phyloP scores from a whole-genome alignment of 2,888 invertebrate species.

The Coecobrya sp. region DNA sequence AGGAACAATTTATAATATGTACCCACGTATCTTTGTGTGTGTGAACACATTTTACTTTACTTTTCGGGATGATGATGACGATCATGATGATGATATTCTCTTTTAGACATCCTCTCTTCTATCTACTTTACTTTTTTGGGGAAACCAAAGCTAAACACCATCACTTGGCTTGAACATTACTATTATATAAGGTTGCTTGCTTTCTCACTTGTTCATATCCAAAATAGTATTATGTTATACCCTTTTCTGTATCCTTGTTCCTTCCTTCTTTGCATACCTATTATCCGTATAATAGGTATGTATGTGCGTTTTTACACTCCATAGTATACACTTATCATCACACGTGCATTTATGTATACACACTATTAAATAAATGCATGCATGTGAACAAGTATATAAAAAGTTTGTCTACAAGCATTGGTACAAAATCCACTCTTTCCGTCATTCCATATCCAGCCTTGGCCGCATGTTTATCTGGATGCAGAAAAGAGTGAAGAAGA shows the following conservation, averaged over 20 bases:
- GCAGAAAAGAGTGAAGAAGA: constrained; percentile 2
- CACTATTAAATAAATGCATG: constrained; percentile 6
- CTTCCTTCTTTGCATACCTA: constrained; percentile 8
- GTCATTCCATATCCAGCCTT: constrained; percentile 56
- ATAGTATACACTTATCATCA: constrained; percentile 62
- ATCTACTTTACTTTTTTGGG: constrained; percentile 55
- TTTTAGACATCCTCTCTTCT: constrained; percentile 58
- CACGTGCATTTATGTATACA: constrained; percentile 58
- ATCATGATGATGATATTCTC: constrained; percentile 56
- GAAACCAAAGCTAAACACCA: constrained; percentile 72
- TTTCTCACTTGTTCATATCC: constrained; percentile 35
- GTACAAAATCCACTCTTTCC: constrained; percentile 35
- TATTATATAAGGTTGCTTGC: constrained; percentile 67
- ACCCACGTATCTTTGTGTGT: constrained; percentile 37
- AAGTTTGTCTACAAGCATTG: constrained; percentile 36
- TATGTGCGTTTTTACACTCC: constrained; percentile 41
- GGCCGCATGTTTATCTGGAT: constrained; percentile 32
- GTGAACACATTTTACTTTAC: constrained; percentile 67
- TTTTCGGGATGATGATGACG: constrained; percentile 65
- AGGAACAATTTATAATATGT: constrained; percentile 24
- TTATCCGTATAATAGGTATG: constrained; percentile 25
- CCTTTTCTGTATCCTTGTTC: constrained; percentile 28
- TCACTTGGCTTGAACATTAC: constrained; percentile 62
- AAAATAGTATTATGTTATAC: constrained; percentile 16
- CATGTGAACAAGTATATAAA: constrained; percentile 6